phyloP scores from a whole-genome alignment of 1,140 invertebrate genomes.

The Drosophila pseudoobscura region DNA sequence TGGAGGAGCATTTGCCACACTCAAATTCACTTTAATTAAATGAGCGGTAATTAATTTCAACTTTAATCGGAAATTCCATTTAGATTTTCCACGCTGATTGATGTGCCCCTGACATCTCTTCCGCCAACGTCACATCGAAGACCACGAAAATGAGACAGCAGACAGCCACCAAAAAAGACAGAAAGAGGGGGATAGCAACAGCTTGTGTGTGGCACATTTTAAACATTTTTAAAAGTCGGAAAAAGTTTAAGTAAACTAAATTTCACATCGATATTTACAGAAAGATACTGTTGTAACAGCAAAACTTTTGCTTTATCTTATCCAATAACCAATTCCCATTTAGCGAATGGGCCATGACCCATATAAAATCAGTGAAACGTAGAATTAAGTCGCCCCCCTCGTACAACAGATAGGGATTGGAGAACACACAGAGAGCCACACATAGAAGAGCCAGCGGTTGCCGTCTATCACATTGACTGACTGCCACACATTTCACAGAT shows the following conservation, averaged over 20 bases:
- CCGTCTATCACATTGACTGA: constrained; percentile 79
- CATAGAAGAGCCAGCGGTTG: constrained; percentile 54
- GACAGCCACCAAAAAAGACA: constrained; percentile 9
- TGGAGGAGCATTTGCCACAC: constrained; percentile 38
- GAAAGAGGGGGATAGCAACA: neutral
- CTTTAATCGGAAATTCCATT: constrained; percentile 82
- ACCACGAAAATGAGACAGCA: constrained; percentile 39
- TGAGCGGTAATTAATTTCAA: constrained; percentile 82
- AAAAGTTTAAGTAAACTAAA: too few relatives aligned
- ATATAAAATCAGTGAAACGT: constrained; percentile 60
- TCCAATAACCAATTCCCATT: constrained; percentile 23
- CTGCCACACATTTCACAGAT: constrained; percentile 72
- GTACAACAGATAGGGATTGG: neutral
- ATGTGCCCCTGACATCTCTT: constrained; percentile 74
- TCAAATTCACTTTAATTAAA: constrained; percentile 80
- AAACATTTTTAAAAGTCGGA: too few relatives aligned
- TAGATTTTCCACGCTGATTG: constrained; percentile 80
- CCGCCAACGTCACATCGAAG: constrained; percentile 57
- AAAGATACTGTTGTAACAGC: too few relatives aligned
- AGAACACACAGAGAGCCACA: constrained; percentile 1
- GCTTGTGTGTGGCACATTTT: too few relatives aligned
- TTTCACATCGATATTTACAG: too few relatives aligned
- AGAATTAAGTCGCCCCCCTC: neutral
- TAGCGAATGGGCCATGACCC: constrained; percentile 71
- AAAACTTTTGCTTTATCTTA: too few relatives aligned